Evolutionary conservation across 2,888 invertebrate species (phyloP), one percentile per base, ranked within the genome.

Genomic region (Lapara coniferarum): DNA sequence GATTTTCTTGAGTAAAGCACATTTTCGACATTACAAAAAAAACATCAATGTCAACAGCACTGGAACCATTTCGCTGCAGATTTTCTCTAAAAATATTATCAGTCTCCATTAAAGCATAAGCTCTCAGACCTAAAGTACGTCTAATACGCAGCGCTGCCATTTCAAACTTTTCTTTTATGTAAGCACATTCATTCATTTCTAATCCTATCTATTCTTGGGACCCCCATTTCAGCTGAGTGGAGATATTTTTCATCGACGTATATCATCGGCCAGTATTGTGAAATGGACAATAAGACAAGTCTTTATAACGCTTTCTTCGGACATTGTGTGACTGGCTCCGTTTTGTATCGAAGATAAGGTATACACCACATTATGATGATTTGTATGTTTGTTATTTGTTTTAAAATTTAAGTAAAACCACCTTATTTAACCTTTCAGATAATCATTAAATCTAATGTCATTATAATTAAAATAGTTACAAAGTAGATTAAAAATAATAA

Each of bases 181-280:
- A 77, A 69, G 71, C 77, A 78, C 73, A 76, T 78, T 63, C 63
- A 81, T 82, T 81, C 81, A 81, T 83, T 81, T 78, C 74, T 82
- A 83, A 82, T 83, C 81, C 81, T 80, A 78, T 81, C 80, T 78
- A 79, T 81, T 82, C 80, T 78, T 77, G 81, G 80, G 81, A 82
- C 85, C 84, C 85, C 84, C 85, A 81, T 83, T 85, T 82, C 77
- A 74, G 76, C 77, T 79, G 83, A 85, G 84, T 78, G 81, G 78
- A 80, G 78, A 81, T 80, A 84, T 85, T 85, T 85, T 84, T 85
- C 83, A 82, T 81, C 74, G 79, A 76, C 77, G 77, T 79, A 80
- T 78, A 80, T 80, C 78, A 79, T 77, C 77, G 76, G 68, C 73
- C 69, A 79, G 75, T 76, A 77, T 81, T 80, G 79, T 77, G 74